These are phyloP conservation scores for Petromus typicus DNA, from an alignment of 2,113 vertebrate species.

Conservation along the genomic window DNA sequence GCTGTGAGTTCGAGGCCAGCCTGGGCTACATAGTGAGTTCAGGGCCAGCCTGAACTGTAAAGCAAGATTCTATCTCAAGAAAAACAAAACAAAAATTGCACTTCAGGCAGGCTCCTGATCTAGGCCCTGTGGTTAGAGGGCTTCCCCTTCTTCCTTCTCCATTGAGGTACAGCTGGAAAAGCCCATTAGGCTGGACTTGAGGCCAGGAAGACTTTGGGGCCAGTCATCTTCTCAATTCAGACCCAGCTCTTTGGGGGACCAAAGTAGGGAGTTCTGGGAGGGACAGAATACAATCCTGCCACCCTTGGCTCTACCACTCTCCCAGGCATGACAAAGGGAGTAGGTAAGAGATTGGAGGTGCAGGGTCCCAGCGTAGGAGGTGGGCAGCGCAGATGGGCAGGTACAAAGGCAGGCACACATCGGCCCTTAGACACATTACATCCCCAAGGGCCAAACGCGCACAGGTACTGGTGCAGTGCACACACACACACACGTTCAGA, in stretches of 20 bases:
- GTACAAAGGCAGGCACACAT: not conserved
- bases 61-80: too few relatives aligned
- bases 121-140: not conserved
- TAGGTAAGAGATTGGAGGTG: not conserved
- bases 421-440: not conserved
- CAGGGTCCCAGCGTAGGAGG: not conserved
- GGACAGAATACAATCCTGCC: not conserved
- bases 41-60: too few relatives aligned
- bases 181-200: not conserved
- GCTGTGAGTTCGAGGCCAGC: too few relatives aligned
- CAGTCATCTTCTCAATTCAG: not conserved
- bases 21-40: too few relatives aligned
- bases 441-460: not conserved
- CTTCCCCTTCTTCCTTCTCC: not conserved
- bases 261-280: not conserved
- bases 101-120: not conserved
- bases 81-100: too few relatives aligned
- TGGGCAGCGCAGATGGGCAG: not conserved
- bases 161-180: constrained; percentile 24
- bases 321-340: not conserved
- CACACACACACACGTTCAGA: not conserved
- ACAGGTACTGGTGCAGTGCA: not conserved
- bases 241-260: not conserved
- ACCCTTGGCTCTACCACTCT: not conserved
- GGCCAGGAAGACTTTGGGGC: not conserved